Percentiles rank a stretch among this genome's conserved stretches.
Evolutionary conservation across 2,888 invertebrate genomes (phyloP).

Genomic region (Epirrhoe tristata): DNA sequence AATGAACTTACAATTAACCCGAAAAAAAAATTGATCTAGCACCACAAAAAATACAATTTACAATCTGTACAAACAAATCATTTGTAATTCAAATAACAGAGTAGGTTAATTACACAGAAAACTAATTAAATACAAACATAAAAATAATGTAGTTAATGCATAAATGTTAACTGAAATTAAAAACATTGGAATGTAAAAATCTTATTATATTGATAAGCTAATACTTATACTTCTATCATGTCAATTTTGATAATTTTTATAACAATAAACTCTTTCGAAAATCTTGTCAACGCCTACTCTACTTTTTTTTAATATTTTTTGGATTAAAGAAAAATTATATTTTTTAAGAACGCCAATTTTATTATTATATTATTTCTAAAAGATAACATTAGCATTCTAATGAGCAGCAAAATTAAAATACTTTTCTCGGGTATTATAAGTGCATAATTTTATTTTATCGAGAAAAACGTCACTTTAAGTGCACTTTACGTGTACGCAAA

Average conservation of each 20-base stretch:
- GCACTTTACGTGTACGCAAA: background rate
- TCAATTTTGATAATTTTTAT: background rate
- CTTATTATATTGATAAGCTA: constrained; percentile 1
- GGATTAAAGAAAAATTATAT: background rate
- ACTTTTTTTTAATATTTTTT: background rate
- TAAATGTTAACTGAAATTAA: background rate
- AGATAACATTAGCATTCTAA: no score
- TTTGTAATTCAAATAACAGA: no score
- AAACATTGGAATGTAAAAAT: constrained; percentile 9
- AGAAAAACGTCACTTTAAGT: background rate
- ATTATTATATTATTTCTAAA: background rate
- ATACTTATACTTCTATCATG: background rate
- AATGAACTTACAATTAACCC: no score
- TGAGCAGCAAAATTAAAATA: background rate
- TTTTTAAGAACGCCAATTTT: background rate
- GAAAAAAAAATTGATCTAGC: no score
- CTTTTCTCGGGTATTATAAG: background rate
- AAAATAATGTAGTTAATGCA: background rate
- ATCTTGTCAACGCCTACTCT: background rate
- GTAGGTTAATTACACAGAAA: no score
- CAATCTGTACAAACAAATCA: no score
- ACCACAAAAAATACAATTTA: no score
- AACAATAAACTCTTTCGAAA: background rate
- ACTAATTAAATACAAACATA: background rate
- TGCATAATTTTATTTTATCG: no score